These are phyloP conservation scores for Apistogramma diplotaenia DNA, from an alignment of 2,113 vertebrate species.

Conservation along the genomic window DNA sequence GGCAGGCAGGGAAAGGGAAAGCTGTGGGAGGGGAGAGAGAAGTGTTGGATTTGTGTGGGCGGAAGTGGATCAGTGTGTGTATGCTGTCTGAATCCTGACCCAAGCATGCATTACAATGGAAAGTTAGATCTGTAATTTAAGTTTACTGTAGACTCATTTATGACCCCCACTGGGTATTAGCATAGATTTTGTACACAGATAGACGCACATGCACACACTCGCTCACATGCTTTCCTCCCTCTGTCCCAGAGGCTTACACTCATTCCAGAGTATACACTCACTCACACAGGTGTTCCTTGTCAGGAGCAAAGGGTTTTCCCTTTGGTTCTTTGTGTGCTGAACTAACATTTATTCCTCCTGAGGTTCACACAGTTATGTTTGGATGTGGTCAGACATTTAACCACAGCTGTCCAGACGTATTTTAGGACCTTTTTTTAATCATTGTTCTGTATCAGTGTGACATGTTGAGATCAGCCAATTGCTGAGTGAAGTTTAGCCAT, in stretches of 20 bases:
- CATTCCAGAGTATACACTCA: conserved; percentile 47
- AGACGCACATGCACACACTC: conserved; percentile 29
- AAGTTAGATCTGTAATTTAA: conserved; percentile 42
- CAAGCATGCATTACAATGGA: conserved; percentile 23
- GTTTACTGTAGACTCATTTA: conserved; percentile 42
- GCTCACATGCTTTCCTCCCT: conserved; percentile 34
- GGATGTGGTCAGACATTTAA: conserved; percentile 46
- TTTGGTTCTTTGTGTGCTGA: conserved; percentile 39
- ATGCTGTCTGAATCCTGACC: conserved; percentile 42
- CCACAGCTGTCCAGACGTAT: conserved; percentile 33
- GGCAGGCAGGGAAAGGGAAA: conserved; percentile 53
- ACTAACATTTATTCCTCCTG: conserved; percentile 58
- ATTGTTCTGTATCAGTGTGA: conserved; percentile 21
- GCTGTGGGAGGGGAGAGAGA: conserved; percentile 53
- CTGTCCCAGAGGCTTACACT: conserved; percentile 50
- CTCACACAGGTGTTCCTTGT: conserved; percentile 69
- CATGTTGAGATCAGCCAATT: conserved; percentile 35
- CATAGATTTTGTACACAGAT: conserved; percentile 29
- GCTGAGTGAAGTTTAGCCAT: neutral
- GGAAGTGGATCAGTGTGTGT: conserved; percentile 58
- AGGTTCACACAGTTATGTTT: conserved; percentile 58
- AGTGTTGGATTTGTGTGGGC: conserved; percentile 58
- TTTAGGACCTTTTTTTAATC: conserved; percentile 52
- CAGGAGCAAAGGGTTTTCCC: conserved; percentile 54
- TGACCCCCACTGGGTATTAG: conserved; percentile 41